Evolutionary conservation across 2,113 vertebrate genomes (phyloP), one percentile per base, ranked within the genome.

Genomic region (Okapia johnstoni): DNA sequence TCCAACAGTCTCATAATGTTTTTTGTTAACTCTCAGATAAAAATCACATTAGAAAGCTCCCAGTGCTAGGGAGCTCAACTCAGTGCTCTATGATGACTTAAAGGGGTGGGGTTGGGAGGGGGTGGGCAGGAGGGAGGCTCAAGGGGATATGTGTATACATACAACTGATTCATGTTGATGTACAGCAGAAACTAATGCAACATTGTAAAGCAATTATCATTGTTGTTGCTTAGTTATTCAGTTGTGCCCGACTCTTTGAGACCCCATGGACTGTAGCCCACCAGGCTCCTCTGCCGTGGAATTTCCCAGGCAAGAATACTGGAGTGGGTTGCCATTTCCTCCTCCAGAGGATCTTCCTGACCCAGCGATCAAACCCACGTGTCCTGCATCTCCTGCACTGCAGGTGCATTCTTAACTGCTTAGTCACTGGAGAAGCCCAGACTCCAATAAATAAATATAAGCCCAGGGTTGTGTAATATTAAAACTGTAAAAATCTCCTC

Each of bases 401-500:
- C 70, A 43, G 36, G 6, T 43, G 23, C 36, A 4, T 14, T 43
- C 70, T 43, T 76, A 25, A 43, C 23, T 7, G 23, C 36, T 7
- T 36, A 43, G 70, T 43, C 70, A 76, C 21, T 76, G 70, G 36
- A 43, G 70, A 76, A 76, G 36, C 23, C 70, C 12, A 76, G 36
- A 14, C 36, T 14, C 36, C 23, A 26, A 4, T 7, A 76, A 43
- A 43, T 16, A 76, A 76, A 70, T 13, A 23, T 3, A 40, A 86
- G 36, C 40, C 57, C 28, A 55, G 28, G 40, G 16, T 15, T 58
- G 5, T 5, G 14, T 63, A 57, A 73, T 70, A 52, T 70, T 28
- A 58, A 63, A 81, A 81, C 46, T 94, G 40, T 48, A 92, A 96
- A 70, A 85, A 25, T 46, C 54, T 61, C 46, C 7, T 86, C 30